Percentiles rank a stretch among this genome's conserved stretches.
phyloP scores from a whole-genome alignment of 2,888 invertebrate genomes.

The Unio pictorum region DNA sequence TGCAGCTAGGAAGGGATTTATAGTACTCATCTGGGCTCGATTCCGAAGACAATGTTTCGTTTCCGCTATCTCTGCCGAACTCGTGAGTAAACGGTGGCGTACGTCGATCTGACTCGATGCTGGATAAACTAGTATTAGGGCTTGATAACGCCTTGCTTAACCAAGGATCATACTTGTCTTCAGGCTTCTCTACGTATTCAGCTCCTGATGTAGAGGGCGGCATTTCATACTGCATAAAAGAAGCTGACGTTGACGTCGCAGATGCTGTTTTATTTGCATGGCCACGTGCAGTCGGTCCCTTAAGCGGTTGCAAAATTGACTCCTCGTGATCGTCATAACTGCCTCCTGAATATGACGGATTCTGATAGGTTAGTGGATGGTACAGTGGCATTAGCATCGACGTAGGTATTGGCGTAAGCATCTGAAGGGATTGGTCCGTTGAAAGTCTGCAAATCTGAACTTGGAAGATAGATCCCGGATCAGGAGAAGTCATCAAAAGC shows the following conservation, averaged over 20 bases:
- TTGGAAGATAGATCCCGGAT: conserved; percentile 40
- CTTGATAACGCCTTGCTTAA: conserved; percentile 2
- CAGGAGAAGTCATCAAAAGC: conserved; percentile 14
- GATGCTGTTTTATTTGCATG: too few species aligned
- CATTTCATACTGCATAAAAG: too few species aligned
- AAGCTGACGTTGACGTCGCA: too few species aligned
- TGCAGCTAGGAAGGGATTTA: too few species aligned
- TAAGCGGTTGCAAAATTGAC: too few species aligned
- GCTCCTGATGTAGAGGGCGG: too few species aligned
- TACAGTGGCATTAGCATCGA: background rate
- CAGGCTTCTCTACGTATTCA: background rate
- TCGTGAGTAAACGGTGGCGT: conserved; percentile 11
- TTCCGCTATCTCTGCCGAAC: conserved; percentile 31
- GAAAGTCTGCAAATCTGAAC: conserved; percentile 33
- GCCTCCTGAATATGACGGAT: background rate
- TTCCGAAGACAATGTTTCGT: conserved; percentile 21
- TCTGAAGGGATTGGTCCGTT: background rate
- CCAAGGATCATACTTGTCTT: conserved; percentile 12
- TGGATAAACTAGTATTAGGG: conserved; percentile 9
- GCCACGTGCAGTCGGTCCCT: too few species aligned
- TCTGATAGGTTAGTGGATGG: background rate
- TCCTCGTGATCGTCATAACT: too few species aligned
- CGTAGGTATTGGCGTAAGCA: background rate
- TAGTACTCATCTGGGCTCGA: conserved; percentile 18
- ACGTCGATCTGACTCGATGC: conserved; percentile 2